Evolutionary conservation across 2,888 invertebrate species (phyloP), one percentile per base, ranked within the genome.

Genomic region (Xylocampa areola): DNA sequence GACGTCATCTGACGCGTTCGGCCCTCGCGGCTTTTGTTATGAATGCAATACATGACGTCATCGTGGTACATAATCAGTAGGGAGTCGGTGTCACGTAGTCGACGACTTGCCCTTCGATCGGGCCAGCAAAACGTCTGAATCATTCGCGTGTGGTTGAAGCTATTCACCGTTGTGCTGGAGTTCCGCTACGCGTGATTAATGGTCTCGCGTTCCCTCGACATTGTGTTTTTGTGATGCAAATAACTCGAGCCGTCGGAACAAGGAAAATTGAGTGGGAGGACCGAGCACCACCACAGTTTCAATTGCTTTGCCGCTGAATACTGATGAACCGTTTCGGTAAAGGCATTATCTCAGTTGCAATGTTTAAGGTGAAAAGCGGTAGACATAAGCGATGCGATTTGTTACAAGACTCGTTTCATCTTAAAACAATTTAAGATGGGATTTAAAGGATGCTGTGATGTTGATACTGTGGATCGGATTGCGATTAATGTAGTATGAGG

Each of bases 191-290:
- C 82, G 90, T 92, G 93, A 92, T 93, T 93, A 93, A 93, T 93
- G 89, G 90, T 89, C 87, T 82, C 86, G 88, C 90, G 88, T 88
- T 89, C 91, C 89, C 90, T 83, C 90, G 88, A 92, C 91, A 92
- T 91, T 90, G 91, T 92, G 93, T 92, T 93, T 93, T 93, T 93
- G 92, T 93, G 92, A 93, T 93, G 93, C 93, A 93, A 93, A 93
- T 93, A 91, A 92, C 91, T 92, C 87, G 88, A 90, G 88, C 89
- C 89, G 88, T 89, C 91, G 92, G 91, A 91, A 92, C 91, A 90
- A 90, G 91, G 90, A 90, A 90, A 92, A 92, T 92, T 91, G 90
- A 90, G 92, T 89, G 90, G 90, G 90, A 90, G 91, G 90, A 85
- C 88, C 85, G 87, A 88, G 86, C 86, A 85, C 88, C 84, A 86